Percentiles rank a stretch among this genome's conserved stretches.
These are phyloP conservation scores for Hippocampus barbouri DNA, from an alignment of 2,113 vertebrate genomes.

Conservation along the genomic window DNA sequence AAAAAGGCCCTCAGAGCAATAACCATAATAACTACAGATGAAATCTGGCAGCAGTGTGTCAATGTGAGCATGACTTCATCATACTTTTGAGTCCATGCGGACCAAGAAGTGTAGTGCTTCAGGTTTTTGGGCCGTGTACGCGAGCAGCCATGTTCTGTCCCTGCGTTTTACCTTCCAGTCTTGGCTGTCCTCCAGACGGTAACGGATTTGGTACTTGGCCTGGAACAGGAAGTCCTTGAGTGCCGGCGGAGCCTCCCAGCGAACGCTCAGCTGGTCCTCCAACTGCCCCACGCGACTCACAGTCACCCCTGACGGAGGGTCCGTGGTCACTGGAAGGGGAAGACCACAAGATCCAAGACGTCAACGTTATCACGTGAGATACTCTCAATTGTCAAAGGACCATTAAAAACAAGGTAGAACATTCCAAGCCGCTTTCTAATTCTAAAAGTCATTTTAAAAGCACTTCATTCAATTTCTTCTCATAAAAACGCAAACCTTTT, in stretches of 20 bases:
- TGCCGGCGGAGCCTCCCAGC: constrained; percentile 89
- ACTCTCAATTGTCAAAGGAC: neutral
- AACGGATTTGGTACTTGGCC: constrained; percentile 98
- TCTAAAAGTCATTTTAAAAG: neutral
- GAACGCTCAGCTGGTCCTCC: constrained; percentile 94
- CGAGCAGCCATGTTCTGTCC: neutral
- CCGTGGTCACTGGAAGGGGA: constrained; percentile 83
- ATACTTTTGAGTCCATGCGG: no score
- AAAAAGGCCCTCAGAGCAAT: no score
- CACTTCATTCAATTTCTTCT: no score
- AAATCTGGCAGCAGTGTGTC: no score
- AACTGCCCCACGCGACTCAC: constrained; percentile 90
- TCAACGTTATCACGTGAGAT: neutral
- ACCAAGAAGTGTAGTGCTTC: no score
- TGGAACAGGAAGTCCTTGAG: constrained; percentile 97
- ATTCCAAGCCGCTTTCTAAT: neutral
- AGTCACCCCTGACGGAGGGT: constrained; percentile 85
- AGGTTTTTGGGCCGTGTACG: no score
- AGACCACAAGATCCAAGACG: neutral
- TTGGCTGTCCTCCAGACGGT: constrained; percentile 91
- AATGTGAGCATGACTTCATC: no score
- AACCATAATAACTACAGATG: no score
- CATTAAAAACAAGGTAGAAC: no score
- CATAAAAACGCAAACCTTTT: no score
- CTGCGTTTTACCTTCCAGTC: constrained; percentile 87